Percentiles rank a stretch among this genome's conserved stretches.
These are phyloP conservation scores for Thalassoma bifasciatum DNA, from an alignment of 2,113 vertebrate species.

Conservation along the genomic window DNA sequence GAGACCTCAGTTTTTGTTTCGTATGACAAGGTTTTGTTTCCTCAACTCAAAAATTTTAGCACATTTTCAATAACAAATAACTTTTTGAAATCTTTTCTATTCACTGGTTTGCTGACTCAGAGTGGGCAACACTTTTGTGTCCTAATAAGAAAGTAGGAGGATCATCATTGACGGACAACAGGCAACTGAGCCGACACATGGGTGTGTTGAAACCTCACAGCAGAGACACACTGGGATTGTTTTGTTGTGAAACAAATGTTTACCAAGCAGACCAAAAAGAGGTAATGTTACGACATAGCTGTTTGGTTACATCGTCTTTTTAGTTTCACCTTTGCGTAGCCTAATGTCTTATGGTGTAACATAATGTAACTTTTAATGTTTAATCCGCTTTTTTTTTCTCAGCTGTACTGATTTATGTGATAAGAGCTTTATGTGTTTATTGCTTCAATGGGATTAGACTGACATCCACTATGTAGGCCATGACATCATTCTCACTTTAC, in stretches of 20 bases:
- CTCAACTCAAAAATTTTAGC: background rate
- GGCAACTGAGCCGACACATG: conserved; percentile 12
- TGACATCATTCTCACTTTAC: conserved; percentile 60
- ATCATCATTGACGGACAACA: conserved; percentile 39
- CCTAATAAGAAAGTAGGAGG: conserved; percentile 41
- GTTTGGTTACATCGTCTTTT: background rate
- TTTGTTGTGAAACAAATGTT: conserved; percentile 67
- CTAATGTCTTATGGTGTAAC: background rate
- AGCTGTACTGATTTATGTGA: background rate
- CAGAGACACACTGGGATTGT: conserved; percentile 16
- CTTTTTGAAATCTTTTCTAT: conserved; percentile 64
- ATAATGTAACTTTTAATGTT: background rate
- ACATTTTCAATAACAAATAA: conserved; percentile 11
- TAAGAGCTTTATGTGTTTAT: background rate
- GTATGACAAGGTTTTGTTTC: conserved; percentile 19
- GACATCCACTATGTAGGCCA: conserved; percentile 29
- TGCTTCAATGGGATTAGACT: conserved; percentile 4
- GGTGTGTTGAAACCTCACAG: conserved; percentile 42
- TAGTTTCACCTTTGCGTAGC: conserved; percentile 8
- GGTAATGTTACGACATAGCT: conserved; percentile 2
- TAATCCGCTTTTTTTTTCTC: background rate
- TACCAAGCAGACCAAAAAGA: conserved; percentile 28
- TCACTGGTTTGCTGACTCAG: conserved; percentile 67
- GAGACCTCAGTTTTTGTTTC: conserved; percentile 48
- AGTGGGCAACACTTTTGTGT: conserved; percentile 25